These are phyloP conservation scores for Excalfactoria chinensis DNA, from an alignment of 2,113 vertebrate genomes.

Conservation along the genomic window DNA sequence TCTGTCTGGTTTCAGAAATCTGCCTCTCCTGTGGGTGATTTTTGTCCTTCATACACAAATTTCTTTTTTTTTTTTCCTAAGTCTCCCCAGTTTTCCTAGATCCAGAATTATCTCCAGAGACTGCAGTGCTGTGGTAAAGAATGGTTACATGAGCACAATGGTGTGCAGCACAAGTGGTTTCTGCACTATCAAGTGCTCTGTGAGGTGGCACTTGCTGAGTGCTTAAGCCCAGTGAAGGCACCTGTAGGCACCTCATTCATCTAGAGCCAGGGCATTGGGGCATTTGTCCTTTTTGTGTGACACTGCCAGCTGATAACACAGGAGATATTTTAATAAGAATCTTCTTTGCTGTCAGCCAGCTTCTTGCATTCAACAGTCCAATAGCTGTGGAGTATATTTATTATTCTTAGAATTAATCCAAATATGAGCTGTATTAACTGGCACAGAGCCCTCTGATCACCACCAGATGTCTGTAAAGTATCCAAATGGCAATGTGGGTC, in stretches of 20 bases:
- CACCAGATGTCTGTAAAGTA: constrained; percentile 58
- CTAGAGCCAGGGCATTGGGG: not conserved
- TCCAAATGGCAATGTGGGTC: constrained; percentile 2
- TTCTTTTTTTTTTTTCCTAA: not conserved
- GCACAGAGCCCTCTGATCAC: constrained; percentile 26
- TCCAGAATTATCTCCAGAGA: not conserved
- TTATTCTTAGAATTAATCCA: constrained; percentile 58
- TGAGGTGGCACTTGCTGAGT: not conserved
- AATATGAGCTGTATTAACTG: not conserved
- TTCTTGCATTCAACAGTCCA: not conserved
- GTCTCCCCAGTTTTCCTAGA: not conserved
- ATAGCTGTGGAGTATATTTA: not conserved
- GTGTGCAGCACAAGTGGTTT: not conserved
- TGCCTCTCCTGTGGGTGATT: not conserved
- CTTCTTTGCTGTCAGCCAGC: not conserved
- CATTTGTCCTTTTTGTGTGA: not conserved
- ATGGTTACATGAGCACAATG: not conserved
- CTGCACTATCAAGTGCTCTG: not conserved
- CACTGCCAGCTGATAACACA: not conserved
- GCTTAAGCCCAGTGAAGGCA: not conserved
- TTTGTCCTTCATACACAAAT: not conserved
- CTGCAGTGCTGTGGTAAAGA: not conserved
- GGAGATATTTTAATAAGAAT: not conserved
- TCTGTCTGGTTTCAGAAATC: not conserved
- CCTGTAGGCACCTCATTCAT: not conserved